Evolutionary conservation across 2,888 invertebrate species (phyloP).

Genomic region (Theretra japonica): DNA sequence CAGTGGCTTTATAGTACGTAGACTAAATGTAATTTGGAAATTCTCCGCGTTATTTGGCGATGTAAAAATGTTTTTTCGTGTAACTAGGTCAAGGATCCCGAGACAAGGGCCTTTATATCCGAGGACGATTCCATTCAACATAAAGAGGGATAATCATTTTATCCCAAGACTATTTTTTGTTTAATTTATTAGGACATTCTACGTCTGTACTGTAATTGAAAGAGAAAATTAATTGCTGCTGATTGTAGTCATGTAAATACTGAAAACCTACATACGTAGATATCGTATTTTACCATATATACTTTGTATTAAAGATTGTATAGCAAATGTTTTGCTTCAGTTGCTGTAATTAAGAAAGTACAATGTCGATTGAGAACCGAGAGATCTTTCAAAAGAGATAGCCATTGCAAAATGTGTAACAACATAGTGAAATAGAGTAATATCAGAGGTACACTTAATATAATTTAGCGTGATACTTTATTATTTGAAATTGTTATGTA

Average conservation of each 20-base stretch:
- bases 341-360: too few relatives aligned
- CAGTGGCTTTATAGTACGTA: not conserved
- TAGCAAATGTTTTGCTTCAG: too few relatives aligned
- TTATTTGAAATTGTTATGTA: too few relatives aligned
- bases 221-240: not conserved
- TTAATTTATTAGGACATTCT: not conserved
- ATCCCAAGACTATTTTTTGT: slow-evolving; percentile 11
- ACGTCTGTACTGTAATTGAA: not conserved
- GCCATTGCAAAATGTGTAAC: too few relatives aligned
- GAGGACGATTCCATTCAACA: slow-evolving; percentile 19
- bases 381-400: too few relatives aligned
- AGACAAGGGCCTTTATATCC: slow-evolving; percentile 15
- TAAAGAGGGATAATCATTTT: slow-evolving; percentile 15
- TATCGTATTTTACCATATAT: too few relatives aligned
- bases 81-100: slow-evolving; percentile 17
- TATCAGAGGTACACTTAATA: too few relatives aligned
- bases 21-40: not conserved
- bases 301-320: too few relatives aligned
- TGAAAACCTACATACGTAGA: not conserved
- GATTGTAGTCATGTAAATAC: not conserved
- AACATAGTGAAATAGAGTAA: too few relatives aligned
- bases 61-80: slow-evolving; percentile 7
- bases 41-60: slow-evolving; percentile 3
- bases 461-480: too few relatives aligned
- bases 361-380: too few relatives aligned